Conservation (phyloP, 1,140 invertebrate genomes). For the Procambarus virginalis region DNA sequence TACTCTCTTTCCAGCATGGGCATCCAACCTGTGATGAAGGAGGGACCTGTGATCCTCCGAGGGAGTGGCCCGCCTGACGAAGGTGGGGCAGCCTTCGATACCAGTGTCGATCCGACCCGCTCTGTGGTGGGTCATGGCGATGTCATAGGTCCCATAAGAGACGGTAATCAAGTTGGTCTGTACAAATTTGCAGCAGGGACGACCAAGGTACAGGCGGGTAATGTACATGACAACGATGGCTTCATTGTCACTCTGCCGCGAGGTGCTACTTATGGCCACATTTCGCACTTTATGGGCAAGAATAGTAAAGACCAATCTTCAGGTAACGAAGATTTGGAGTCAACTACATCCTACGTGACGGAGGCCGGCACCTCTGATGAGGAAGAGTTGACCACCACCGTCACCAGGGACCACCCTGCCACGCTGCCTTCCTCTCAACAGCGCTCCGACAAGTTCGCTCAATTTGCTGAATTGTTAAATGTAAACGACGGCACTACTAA, state of each 20-base stretch:
- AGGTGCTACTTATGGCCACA: neutral
- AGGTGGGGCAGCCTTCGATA: conserved; percentile 3
- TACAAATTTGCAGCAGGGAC: neutral
- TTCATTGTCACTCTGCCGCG: neutral
- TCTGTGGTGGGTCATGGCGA: conserved; percentile 52
- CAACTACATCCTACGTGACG: neutral
- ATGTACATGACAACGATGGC: neutral
- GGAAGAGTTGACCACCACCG: neutral
- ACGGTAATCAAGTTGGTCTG: neutral
- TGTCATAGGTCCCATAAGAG: conserved; percentile 1
- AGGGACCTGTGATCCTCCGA: neutral
- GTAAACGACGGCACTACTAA: neutral
- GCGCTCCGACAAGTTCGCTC: neutral
- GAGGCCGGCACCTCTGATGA: neutral
- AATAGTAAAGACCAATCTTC: neutral
- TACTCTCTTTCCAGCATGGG: conserved; percentile 44
- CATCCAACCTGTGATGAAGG: conserved; percentile 43
- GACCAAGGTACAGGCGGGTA: neutral
- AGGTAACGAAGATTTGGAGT: neutral
- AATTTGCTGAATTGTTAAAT: neutral
- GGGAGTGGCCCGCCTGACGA: conserved; percentile 25
- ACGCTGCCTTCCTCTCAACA: neutral
- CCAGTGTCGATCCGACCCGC: neutral
- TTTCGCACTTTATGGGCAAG: neutral
- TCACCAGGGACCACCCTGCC: neutral